phyloP scores from a whole-genome alignment of 2,113 vertebrate species.

The Parotia lawesii region DNA sequence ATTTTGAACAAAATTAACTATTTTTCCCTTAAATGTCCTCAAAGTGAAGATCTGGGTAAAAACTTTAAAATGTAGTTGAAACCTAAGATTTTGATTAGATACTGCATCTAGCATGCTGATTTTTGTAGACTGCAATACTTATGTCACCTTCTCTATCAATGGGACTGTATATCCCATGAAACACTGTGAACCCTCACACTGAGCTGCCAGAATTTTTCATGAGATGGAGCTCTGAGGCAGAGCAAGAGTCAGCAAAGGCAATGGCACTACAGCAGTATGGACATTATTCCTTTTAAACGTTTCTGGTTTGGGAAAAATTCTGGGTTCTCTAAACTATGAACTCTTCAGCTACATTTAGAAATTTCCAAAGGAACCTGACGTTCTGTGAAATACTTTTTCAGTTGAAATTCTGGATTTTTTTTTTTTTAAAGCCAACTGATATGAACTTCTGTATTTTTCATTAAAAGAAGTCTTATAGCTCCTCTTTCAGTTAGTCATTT shows the following conservation, averaged over 20 bases:
- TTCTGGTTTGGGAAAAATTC: not conserved
- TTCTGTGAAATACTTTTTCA: not conserved
- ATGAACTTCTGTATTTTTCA: not conserved
- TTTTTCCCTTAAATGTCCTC: not conserved
- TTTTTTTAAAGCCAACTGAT: not conserved
- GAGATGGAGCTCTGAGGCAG: not conserved
- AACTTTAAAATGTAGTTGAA: not conserved
- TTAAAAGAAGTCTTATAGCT: not conserved
- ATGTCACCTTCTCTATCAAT: not conserved
- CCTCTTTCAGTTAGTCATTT: not conserved
- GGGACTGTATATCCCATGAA: not conserved
- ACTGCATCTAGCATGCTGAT: not conserved
- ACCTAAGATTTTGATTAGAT: not conserved
- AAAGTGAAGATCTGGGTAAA: not conserved
- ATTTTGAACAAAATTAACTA: not conserved
- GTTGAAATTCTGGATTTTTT: not conserved
- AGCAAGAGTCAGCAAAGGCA: not conserved
- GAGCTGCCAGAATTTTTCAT: not conserved
- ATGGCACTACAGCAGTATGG: not conserved
- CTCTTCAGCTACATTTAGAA: not conserved
- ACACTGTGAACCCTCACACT: not conserved
- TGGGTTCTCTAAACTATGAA: not conserved
- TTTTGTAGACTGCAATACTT: not conserved
- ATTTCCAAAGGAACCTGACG: not conserved
- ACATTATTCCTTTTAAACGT: not conserved